phyloP scores from a whole-genome alignment of 1,140 invertebrate species.

The Ylistrum balloti region DNA sequence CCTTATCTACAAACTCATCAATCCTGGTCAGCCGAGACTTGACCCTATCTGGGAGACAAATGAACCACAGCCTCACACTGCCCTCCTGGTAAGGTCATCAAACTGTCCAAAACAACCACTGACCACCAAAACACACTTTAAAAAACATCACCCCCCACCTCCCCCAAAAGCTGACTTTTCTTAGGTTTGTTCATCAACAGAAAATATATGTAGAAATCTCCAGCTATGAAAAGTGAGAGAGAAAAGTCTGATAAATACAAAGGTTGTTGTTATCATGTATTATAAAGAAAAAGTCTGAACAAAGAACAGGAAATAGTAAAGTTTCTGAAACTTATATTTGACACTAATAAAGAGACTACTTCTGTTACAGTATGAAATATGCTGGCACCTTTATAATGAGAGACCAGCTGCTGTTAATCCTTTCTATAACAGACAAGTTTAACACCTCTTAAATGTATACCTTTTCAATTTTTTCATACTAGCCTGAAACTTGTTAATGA shows the following conservation, averaged over 20 bases:
- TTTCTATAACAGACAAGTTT: neutral
- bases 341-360: slow-evolving; percentile 11
- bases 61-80: neutral
- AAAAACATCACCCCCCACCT: no score
- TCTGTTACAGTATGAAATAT: neutral
- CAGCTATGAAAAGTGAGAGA: neutral
- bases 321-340: neutral
- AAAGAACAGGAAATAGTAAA: no score
- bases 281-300: no score
- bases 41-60: slow-evolving; percentile 31
- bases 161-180: no score
- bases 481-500: neutral
- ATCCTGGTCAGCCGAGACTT: slow-evolving; percentile 8
- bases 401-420: neutral
- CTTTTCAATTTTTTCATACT: neutral
- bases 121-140: neutral
- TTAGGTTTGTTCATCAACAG: no score
- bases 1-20: slow-evolving; percentile 34
- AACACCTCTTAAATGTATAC: neutral
- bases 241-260: no score
- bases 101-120: neutral
- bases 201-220: neutral
- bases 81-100: slow-evolving; percentile 17
- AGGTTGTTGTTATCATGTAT: no score
- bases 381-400: neutral